Base-by-base conservation (phyloP, 2,797 vertebrate species). In the Myotis findleyi region DNA sequence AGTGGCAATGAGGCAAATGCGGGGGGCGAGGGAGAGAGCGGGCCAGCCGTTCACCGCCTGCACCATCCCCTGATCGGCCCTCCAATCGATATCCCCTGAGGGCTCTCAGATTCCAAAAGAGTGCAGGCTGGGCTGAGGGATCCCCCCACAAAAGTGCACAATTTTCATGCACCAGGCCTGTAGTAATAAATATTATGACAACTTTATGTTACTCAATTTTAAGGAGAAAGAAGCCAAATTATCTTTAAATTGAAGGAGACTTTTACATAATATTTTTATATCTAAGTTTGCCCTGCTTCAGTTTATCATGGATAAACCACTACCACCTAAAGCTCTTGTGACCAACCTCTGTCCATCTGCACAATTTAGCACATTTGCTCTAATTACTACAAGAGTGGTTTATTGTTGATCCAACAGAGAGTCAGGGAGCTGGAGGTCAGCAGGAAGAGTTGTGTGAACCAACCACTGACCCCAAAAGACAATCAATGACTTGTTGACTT, bases 391-490 rank as follows among this genome's bases (percentile, higher is more conserved):
- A 98, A 98, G 98, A 99, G 97, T 94, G 88, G 96, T 87, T 91
- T 79, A 98, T 99, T 99, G 98, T 99, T 98, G 98, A 98, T 90
- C 97, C 98, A 98, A 97, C 55, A 97, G 98, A 98, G 97, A 96
- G 94, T 94, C 97, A 98, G 91, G 84, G 98, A 97, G 87, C 89
- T 95, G 91, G 95, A 33, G 97, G 92, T 94, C 98, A 97, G 95
- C 95, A 98, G 88, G 96, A 97, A 97, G 44, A 47, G 44, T 12
- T 47, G 38, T 71, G 88, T 98, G 98, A 98, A 98, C 98, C 96
- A 94, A 97, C 90, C 96, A 87, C 95, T 97, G 97, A 98, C 98
- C 98, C 94, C 71, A 95, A 33, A 96, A 97, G 98, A 95, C 75
- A 91, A 93, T 82, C 80, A 90, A 93, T 97, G 98, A 97, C 97